Evolutionary conservation across 1,140 invertebrate species (phyloP).

Genomic region (Anoplophora glabripennis): DNA sequence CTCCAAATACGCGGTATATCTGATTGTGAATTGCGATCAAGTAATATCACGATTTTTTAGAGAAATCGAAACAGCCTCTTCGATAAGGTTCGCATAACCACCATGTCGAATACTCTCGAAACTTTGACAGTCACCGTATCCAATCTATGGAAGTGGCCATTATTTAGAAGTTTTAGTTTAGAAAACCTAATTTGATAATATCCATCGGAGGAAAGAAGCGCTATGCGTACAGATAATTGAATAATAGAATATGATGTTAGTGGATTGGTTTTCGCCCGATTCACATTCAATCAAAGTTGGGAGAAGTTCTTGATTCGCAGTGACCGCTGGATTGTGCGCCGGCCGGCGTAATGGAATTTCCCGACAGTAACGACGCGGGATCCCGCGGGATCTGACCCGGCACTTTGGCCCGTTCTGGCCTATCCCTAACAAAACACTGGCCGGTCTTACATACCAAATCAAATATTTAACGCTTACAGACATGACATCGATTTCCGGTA

Average conservation of each 20-base stretch:
- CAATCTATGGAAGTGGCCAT: too few relatives aligned
- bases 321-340: constrained; percentile 8
- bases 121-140: too few relatives aligned
- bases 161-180: too few relatives aligned
- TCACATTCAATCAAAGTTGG: constrained; percentile 23
- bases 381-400: constrained; percentile 16
- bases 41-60: too few relatives aligned
- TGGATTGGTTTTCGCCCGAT: constrained; percentile 18
- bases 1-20: too few relatives aligned
- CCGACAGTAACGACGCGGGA: constrained; percentile 12
- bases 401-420: constrained; percentile 11
- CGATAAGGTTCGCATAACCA: too few relatives aligned
- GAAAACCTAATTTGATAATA: too few relatives aligned
- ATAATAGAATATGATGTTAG: constrained; percentile 24
- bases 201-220: too few relatives aligned
- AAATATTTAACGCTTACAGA: constrained; percentile 15
- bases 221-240: constrained; percentile 11
- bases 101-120: too few relatives aligned
- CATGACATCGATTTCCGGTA: constrained; percentile 12
- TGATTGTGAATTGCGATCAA: too few relatives aligned
- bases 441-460: constrained; percentile 18
- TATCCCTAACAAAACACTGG: constrained; percentile 13
- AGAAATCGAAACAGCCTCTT: too few relatives aligned
- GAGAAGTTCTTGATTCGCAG: constrained; percentile 16
- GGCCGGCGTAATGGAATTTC: constrained; percentile 17